A percentile compares a stretch with the other conserved stretches of the same genome.
Conservation (phyloP, 1,140 invertebrate species). For the Scaptomyza pallida region DNA sequence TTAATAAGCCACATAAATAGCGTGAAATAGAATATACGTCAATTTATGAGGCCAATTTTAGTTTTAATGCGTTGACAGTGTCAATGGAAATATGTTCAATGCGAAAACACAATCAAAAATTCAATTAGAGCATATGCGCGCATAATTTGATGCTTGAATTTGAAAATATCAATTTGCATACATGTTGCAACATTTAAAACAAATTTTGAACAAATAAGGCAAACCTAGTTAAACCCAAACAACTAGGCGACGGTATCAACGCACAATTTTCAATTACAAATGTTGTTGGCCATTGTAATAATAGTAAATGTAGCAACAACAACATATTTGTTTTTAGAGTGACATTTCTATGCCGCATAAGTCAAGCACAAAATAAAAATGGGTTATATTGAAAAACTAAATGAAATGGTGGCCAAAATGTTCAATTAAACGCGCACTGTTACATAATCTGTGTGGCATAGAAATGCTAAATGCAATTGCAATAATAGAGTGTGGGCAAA, state of each 20-base stretch:
- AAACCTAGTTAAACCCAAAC: neutral
- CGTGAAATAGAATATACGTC: conserved; percentile 28
- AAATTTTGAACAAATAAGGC: conserved; percentile 25
- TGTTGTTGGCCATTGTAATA: neutral
- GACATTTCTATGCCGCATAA: conserved; percentile 16
- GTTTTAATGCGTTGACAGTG: too few species aligned
- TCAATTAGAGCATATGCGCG: conserved; percentile 51
- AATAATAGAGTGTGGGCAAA: neutral
- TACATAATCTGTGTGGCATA: conserved; percentile 44
- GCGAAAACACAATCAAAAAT: conserved; percentile 31
- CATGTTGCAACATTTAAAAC: conserved; percentile 13
- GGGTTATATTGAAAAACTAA: conserved; percentile 17
- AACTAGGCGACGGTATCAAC: conserved; percentile 19
- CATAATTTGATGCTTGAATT: conserved; percentile 39
- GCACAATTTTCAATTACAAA: conserved; percentile 32
- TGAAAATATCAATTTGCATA: conserved; percentile 59
- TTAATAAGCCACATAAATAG: conserved; percentile 12
- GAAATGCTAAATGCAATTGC: conserved; percentile 64
- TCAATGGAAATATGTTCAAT: conserved; percentile 3
- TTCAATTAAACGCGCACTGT: conserved; percentile 53
- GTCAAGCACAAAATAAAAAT: conserved; percentile 27
- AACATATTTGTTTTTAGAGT: conserved; percentile 3
- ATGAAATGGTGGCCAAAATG: conserved; percentile 36
- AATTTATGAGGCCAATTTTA: conserved; percentile 3
- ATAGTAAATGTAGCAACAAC: conserved; percentile 15